Evolutionary conservation across 2,113 vertebrate genomes (phyloP).

Genomic region (Parus major): DNA sequence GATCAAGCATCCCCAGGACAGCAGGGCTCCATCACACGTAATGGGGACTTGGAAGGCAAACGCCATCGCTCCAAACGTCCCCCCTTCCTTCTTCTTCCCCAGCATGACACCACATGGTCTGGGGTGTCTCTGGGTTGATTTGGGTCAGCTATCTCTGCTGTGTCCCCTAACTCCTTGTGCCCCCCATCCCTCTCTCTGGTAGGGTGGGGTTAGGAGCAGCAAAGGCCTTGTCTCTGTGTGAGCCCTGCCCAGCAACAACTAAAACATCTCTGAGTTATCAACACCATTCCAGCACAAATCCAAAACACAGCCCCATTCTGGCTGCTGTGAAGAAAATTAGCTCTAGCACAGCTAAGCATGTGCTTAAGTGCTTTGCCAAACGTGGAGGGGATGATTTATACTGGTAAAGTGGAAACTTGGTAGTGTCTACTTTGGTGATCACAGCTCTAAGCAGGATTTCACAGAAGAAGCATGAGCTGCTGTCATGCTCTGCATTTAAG

Average conservation of each 20-base stretch:
- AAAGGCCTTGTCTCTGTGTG: neutral
- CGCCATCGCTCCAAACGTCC: rapidly evolving
- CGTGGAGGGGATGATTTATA: constrained; percentile 8
- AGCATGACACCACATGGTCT: neutral
- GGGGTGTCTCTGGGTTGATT: neutral
- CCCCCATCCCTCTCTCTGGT: neutral
- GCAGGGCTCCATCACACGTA: neutral
- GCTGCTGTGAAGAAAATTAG: neutral
- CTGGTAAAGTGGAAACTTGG: neutral
- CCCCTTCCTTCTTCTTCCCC: neutral
- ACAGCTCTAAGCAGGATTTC: neutral
- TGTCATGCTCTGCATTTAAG: neutral
- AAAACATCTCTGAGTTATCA: neutral
- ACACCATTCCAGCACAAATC: neutral
- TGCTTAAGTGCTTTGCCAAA: constrained; percentile 31
- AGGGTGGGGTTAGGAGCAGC: neutral
- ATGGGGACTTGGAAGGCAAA: neutral
- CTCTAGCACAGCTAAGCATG: neutral
- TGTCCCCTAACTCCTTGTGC: neutral
- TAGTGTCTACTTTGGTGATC: neutral
- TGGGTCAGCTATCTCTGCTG: neutral
- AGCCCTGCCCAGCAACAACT: neutral
- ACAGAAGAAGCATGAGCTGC: neutral
- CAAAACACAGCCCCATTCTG: neutral
- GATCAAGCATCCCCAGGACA: neutral